These are phyloP conservation scores for Spodoptera litura DNA, from an alignment of 1,140 invertebrate genomes.

Conservation along the genomic window DNA sequence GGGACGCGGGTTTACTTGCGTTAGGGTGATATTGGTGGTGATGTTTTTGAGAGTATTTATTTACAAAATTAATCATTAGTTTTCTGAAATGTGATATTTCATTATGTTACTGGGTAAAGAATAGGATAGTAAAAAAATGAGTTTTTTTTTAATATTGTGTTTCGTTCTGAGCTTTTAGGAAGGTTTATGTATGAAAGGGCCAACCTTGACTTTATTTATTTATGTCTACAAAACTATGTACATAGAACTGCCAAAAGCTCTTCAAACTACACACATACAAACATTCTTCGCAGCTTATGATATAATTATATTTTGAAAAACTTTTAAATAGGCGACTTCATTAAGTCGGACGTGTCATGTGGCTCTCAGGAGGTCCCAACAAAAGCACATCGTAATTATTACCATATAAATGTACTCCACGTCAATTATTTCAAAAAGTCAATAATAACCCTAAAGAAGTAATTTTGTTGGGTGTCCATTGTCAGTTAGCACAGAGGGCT, in stretches of 20 bases:
- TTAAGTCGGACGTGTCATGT: slow-evolving; percentile 4
- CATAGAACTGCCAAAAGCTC: no score
- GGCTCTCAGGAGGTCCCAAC: slow-evolving; percentile 15
- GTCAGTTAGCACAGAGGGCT: slow-evolving; percentile 19
- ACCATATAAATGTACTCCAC: slow-evolving; percentile 20
- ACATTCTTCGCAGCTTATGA: neutral
- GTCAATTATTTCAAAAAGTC: slow-evolving; percentile 32
- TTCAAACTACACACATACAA: neutral
- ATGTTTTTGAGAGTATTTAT: neutral
- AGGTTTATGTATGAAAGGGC: no score
- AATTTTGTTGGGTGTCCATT: slow-evolving; percentile 18
- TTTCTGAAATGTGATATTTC: neutral
- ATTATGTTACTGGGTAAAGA: neutral
- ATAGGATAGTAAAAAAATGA: no score
- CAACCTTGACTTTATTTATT: no score
- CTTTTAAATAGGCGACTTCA: neutral
- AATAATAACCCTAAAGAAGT: slow-evolving; percentile 25
- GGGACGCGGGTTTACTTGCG: slow-evolving; percentile 2
- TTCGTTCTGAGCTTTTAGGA: neutral
- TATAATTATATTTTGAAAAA: neutral
- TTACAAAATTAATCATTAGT: neutral
- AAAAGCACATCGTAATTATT: slow-evolving; percentile 8
- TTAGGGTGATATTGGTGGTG: neutral
- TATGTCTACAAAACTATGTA: no score
- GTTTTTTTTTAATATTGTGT: neutral